These are phyloP conservation scores for Synergus itoensis DNA, from an alignment of 2,888 invertebrate genomes.

Conservation along the genomic window DNA sequence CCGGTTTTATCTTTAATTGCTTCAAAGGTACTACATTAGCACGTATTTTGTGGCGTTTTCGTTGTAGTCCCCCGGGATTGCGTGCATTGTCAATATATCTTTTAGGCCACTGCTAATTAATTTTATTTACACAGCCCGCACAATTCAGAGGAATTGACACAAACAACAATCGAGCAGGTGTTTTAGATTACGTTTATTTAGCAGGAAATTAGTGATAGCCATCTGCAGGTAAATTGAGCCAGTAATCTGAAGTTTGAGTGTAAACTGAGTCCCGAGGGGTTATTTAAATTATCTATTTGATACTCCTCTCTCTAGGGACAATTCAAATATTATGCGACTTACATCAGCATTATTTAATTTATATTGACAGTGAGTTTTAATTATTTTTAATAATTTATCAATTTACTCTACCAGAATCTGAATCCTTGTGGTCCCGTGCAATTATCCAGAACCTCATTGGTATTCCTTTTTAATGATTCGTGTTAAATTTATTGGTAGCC, in stretches of 20 bases:
- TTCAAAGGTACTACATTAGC: neutral
- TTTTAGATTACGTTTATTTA: conserved; percentile 57
- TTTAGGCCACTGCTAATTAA: conserved; percentile 43
- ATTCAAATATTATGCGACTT: too few species aligned
- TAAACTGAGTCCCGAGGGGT: too few species aligned
- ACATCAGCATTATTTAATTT: too few species aligned
- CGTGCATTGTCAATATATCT: conserved; percentile 1
- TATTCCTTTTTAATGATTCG: conserved; percentile 58
- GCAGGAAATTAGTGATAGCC: conserved; percentile 56
- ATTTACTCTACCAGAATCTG: too few species aligned
- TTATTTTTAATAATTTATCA: too few species aligned
- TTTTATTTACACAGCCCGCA: conserved; percentile 50
- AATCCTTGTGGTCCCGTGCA: neutral
- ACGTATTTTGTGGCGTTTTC: too few species aligned
- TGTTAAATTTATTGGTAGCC: conserved; percentile 55
- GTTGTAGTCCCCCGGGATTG: neutral
- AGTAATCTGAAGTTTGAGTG: too few species aligned
- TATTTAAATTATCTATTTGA: too few species aligned
- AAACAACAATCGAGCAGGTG: conserved; percentile 58
- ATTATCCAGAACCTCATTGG: conserved; percentile 45
- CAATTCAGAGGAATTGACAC: conserved; percentile 50
- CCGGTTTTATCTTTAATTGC: neutral
- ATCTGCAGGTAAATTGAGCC: neutral
- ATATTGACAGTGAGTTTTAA: too few species aligned
- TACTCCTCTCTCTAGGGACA: too few species aligned